These are phyloP conservation scores for Scomber colias DNA, from an alignment of 2,113 vertebrate species.

Conservation along the genomic window DNA sequence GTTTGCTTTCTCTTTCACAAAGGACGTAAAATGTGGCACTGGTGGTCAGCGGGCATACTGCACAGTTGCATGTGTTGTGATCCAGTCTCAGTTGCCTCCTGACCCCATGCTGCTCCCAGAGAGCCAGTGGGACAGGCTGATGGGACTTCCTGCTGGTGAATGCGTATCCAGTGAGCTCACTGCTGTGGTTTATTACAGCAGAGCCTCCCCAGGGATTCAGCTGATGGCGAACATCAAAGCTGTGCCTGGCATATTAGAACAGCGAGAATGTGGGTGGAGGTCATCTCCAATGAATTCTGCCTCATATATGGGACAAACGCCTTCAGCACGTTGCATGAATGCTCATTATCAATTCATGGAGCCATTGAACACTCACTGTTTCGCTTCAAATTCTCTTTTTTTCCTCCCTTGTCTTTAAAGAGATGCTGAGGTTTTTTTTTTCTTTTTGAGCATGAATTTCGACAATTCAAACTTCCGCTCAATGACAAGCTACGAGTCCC, in stretches of 20 bases:
- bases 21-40: not conserved
- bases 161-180: constrained; percentile 22
- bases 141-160: constrained; percentile 65
- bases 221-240: constrained; percentile 82
- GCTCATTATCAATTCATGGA: constrained; percentile 83
- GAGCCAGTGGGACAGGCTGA: constrained; percentile 35
- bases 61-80: constrained; percentile 18
- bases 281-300: constrained; percentile 78
- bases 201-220: constrained; percentile 69
- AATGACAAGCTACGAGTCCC: constrained; percentile 75
- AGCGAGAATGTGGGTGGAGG: constrained; percentile 81
- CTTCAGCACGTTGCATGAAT: constrained; percentile 68
- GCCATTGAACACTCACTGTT: constrained; percentile 55
- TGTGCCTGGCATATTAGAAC: constrained; percentile 70
- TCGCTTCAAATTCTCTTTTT: constrained; percentile 51
- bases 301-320: constrained; percentile 76
- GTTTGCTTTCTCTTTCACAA: not conserved
- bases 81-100: constrained; percentile 31
- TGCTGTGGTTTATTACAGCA: constrained; percentile 61
- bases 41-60: constrained; percentile 13
- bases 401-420: constrained; percentile 52
- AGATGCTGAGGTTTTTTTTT: constrained; percentile 15
- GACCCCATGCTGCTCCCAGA: constrained; percentile 45
- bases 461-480: constrained; percentile 78
- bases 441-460: constrained; percentile 64